Base-by-base conservation (phyloP, 2,888 invertebrate species). In the Nebria brevicollis region DNA sequence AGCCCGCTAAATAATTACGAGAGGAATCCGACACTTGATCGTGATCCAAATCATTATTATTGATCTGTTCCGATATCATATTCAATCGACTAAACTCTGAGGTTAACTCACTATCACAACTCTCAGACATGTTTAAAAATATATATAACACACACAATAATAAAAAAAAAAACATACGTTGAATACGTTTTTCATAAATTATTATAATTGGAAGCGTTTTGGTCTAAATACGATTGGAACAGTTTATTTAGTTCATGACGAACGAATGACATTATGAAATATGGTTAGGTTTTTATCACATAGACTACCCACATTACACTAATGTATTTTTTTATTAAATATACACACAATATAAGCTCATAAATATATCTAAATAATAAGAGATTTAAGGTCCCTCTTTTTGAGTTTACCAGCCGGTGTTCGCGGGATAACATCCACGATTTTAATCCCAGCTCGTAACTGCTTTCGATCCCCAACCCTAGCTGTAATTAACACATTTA, bases 1-100 rank as follows among this genome's bases (percentile, higher is more conserved):
- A 86, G 82, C 88, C 88, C 54, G 88, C 86, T 82, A 87, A 84
- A 84, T 88, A 88, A 81, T 75, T 81, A 64, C 76, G 75, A 65
- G 42, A 73, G 26, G 81, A 81, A 81, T 81, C 81, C 5, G 15
- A 64, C 42, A 25, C 11, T n/a, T 64, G 75, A 68, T 75, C 76
- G 7, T 75, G 65, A 26, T 8, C 54, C 11, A 10, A 26, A 20
- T 73, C 65, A n/a, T 73, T 73, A 11, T 72, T 66, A 13, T 68
- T 77, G 15, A 75, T 20, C 64, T 80, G 42, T 26, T 72, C 64
- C 41, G 66, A 75, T 54, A 80, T 80, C 80, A 80, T 75, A 34
- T 80, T 80, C 65, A 80, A 70, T 34, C 75, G 75, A 34, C 75
- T 80, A 64, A 80, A 72, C 43, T 80, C 80, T 20, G 66, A 43